These are phyloP conservation scores for Heterodera schachtii DNA, from an alignment of 1,140 invertebrate genomes.

Conservation along the genomic window DNA sequence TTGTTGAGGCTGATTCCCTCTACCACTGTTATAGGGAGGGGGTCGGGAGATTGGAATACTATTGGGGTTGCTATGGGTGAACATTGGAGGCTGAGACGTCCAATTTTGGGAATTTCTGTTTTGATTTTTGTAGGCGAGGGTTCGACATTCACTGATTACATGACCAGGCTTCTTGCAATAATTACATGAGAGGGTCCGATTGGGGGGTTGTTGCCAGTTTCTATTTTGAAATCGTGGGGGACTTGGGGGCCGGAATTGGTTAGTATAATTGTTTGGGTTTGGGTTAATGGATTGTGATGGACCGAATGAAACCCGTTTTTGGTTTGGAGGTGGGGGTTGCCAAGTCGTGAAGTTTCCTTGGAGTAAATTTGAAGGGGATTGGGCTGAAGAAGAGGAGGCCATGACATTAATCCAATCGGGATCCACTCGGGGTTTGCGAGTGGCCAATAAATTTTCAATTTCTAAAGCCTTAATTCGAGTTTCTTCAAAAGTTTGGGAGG, in stretches of 20 bases:
- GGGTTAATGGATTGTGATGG: background rate
- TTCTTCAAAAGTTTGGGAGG: constrained; percentile 10
- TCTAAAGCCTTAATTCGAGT: constrained; percentile 2
- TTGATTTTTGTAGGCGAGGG: background rate
- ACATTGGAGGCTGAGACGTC: too few species aligned
- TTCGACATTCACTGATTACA: background rate
- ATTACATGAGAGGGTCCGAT: background rate
- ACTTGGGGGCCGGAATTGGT: background rate
- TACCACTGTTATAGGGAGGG: too few species aligned
- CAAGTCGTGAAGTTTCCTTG: background rate
- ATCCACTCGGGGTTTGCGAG: background rate
- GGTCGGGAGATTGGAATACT: too few species aligned
- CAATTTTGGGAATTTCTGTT: background rate
- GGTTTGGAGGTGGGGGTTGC: background rate
- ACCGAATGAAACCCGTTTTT: background rate
- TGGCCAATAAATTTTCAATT: constrained; percentile 5
- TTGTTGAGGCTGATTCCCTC: too few species aligned
- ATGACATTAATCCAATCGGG: background rate
- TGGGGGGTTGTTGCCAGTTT: background rate
- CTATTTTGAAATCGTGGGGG: background rate
- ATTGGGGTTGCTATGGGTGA: too few species aligned
- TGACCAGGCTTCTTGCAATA: constrained; percentile 11
- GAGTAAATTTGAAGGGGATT: background rate
- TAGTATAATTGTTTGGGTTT: background rate
- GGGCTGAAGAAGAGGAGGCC: background rate